Evolutionary conservation across 2,888 invertebrate genomes (phyloP), one percentile per base, ranked within the genome.

Genomic region (Oligia strigilis): DNA sequence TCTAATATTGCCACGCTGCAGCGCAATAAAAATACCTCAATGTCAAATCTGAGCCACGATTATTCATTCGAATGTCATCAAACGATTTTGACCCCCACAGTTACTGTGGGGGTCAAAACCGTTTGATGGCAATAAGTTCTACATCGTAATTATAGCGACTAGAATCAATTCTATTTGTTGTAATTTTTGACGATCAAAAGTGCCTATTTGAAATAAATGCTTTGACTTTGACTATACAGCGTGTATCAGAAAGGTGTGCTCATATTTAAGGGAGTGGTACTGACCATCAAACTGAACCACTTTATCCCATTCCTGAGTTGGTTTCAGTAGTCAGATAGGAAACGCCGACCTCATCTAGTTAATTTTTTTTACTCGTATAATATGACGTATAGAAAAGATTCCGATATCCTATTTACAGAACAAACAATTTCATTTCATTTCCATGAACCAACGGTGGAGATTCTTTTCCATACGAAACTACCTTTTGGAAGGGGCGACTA

Each of bases 61-160:
- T 95, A 95, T 95, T 96, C 95, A 96, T 95, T 95, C 92, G 93
- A 95, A 96, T 96, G 93, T 94, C 94, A 95, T 93, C 91, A 89
- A 91, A 91, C 90, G 90, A 88, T 91, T 91, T 62, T 60, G 73
- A 60, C 70, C 52, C 60, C 36, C 72, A 29, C 29, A 29, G 29
- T 29, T 29, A 29, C 29, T 29, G 29, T 29, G 29, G 29, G 29
- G 29, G 29, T 29, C 1, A 29, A 29, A 1, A 29, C 29, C 29
- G 29, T 29, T 29, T 29, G 29, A 29, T 29, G 29, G 1, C 29
- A 29, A 29, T 29, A 29, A 29, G 29, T 29, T 29, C 29, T 29
- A 29, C 29, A 29, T 29, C 29, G 1, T 29, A 29, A 62, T 36
- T 66, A 62, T 29, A 29, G 29, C 29, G 29, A 29, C 29, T 29